A percentile compares a stretch with the other conserved stretches of the same genome.
Conservation (phyloP, 2,888 invertebrate species). For the Nebria salina region DNA sequence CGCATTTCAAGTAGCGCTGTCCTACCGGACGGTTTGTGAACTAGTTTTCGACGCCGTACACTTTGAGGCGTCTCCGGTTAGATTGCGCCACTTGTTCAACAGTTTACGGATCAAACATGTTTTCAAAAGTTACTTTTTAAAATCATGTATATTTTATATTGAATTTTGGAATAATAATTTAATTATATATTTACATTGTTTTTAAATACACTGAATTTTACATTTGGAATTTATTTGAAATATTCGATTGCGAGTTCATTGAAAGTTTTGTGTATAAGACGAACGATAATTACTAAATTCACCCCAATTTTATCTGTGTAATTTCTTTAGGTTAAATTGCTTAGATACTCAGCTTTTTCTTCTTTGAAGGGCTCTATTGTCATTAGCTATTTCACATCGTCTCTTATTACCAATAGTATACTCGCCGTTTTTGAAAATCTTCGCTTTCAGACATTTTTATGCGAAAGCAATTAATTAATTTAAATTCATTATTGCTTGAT, state of each 20-base stretch:
- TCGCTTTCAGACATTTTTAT: no score
- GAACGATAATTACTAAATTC: not conserved
- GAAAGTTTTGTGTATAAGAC: no score
- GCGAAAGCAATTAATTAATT: no score
- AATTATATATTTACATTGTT: no score
- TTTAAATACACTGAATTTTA: not conserved
- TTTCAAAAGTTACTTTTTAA: not conserved
- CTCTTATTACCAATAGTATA: not conserved
- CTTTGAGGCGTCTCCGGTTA: constrained; percentile 30
- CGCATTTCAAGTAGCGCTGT: not conserved
- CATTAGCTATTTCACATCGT: not conserved
- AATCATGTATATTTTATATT: no score
- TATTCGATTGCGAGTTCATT: no score
- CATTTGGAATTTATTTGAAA: no score
- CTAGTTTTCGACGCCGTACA: constrained; percentile 24
- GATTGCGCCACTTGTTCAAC: constrained; percentile 39
- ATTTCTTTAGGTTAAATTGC: not conserved
- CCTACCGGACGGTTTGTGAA: constrained; percentile 4
- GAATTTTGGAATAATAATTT: no score
- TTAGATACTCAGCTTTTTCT: not conserved
- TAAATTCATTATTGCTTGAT: no score
- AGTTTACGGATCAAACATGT: not conserved
- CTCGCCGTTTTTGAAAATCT: no score
- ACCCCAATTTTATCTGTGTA: not conserved
- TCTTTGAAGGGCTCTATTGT: not conserved